Evolutionary conservation across 2,113 vertebrate species (phyloP).

Genomic region (Brevimyrus niger): DNA sequence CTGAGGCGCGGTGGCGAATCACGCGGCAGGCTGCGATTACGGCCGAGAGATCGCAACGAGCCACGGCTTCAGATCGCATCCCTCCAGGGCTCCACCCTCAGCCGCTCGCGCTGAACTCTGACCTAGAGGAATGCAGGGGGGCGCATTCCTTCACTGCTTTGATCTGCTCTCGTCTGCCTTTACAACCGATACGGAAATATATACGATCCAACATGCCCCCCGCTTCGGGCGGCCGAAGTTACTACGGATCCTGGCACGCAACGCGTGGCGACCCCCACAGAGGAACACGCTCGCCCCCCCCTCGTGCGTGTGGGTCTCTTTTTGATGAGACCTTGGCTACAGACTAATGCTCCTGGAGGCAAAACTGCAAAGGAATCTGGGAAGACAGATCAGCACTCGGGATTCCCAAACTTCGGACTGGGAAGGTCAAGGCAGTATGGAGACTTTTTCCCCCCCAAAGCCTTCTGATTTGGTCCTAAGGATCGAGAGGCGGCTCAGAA

Average conservation of each 20-base stretch:
- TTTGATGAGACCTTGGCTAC: not conserved
- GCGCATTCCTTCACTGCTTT: conserved; percentile 52
- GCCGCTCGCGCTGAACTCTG: conserved; percentile 60
- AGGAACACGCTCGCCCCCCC: conserved; percentile 17
- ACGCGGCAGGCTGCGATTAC: conserved; percentile 58
- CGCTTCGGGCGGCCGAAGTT: conserved; percentile 38
- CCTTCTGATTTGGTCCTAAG: not conserved
- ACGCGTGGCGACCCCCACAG: not conserved
- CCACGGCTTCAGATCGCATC: conserved; percentile 42
- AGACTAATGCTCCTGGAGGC: not conserved
- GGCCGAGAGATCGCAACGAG: conserved; percentile 46
- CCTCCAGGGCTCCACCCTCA: conserved; percentile 35
- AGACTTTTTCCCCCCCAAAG: not conserved
- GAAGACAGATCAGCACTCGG: not conserved
- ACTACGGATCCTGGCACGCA: not conserved
- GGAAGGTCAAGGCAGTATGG: not conserved
- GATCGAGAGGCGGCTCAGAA: not conserved
- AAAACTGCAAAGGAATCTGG: not conserved
- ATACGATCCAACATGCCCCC: conserved; percentile 65
- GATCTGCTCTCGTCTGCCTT: conserved; percentile 52
- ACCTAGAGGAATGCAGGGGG: conserved; percentile 50
- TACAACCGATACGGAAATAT: conserved; percentile 61
- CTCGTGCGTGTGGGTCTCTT: conserved; percentile 22
- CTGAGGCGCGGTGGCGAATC: conserved; percentile 65
- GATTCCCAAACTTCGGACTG: not conserved